phyloP scores from a whole-genome alignment of 2,113 vertebrate species.

The Apus apus region DNA sequence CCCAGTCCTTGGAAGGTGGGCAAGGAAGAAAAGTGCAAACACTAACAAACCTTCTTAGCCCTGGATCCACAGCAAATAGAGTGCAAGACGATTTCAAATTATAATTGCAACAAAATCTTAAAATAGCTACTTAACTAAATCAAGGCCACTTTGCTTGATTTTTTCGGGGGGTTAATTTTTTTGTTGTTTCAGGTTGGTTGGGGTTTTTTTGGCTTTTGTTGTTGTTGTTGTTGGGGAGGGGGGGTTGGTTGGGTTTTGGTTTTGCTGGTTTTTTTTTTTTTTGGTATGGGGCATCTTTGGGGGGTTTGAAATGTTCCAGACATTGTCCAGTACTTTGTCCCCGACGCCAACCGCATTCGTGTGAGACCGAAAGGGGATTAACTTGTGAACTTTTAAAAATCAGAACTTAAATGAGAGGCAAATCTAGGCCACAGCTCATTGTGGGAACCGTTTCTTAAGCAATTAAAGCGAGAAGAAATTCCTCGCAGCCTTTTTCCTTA shows the following conservation, averaged over 20 bases:
- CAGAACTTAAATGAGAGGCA: slow-evolving; percentile 94
- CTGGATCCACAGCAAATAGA: neutral
- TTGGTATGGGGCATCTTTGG: slow-evolving; percentile 38
- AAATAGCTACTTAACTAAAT: slow-evolving; percentile 69
- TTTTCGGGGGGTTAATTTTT: neutral
- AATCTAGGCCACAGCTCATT: slow-evolving; percentile 92
- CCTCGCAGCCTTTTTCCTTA: slow-evolving; percentile 89
- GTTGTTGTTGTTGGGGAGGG: too few species aligned
- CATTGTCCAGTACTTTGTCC: slow-evolving; percentile 77
- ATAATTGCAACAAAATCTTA: slow-evolving; percentile 54
- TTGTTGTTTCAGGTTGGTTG: neutral
- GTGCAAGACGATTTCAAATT: slow-evolving; percentile 34
- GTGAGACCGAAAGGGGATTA: slow-evolving; percentile 90
- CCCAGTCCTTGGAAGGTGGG: neutral
- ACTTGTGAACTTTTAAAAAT: slow-evolving; percentile 95
- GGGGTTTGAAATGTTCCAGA: slow-evolving; percentile 68
- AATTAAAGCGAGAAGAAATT: slow-evolving; percentile 96
- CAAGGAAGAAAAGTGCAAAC: neutral
- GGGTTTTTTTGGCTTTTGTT: neutral
- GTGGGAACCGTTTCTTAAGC: slow-evolving; percentile 93
- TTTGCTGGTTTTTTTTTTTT: neutral
- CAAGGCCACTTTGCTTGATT: slow-evolving; percentile 19
- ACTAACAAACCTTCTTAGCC: neutral
- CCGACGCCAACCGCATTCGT: slow-evolving; percentile 75
- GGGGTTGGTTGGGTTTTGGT: too few species aligned